Base-by-base conservation (phyloP, 1,140 invertebrate genomes). In the Neodiprion fabricii region DNA sequence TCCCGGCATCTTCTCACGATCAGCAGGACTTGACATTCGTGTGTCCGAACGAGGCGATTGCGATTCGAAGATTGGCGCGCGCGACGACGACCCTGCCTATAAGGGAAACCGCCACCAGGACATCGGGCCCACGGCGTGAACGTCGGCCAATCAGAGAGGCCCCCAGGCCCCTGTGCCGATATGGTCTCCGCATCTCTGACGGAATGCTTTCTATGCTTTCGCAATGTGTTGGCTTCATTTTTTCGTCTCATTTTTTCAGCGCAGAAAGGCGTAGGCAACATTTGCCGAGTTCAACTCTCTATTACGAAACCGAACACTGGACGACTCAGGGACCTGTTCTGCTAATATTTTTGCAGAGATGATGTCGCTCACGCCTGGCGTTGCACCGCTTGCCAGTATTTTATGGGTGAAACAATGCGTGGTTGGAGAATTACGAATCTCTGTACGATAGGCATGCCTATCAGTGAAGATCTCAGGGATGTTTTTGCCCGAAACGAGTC, bases 51-150 rank as follows among this genome's bases (percentile, higher is more conserved):
- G 53, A 61, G 11, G n/a, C 21, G 47, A 71, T 71, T 9, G 48
- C 48, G 21, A 71, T 71, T 48, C 21, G 21, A 75, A 73, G 77
- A 76, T 78, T 78, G 77, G 76, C 77, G 68, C 74, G 72, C 78
- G 76, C 70, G 75, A 71, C 72, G 48, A 48, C 67, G 70, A 67
- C 48, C 28, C 72, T 72, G 80, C 79, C 79, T 84, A 80, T 82
- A 83, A 82, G 81, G 75, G 76, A 69, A 73, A 66, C 67, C 53
- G 73, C 72, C 69, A 76, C 82, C 79, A 83, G 81, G 81, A 75
- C 73, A 72, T 72, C 48, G 69, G 68, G 74, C 70, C 50, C 73
- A 72, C 71, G 67, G 71, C n/a, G 72, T 48, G 21, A 40, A n/a
- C 14, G 49, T 75, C 72, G 71, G 76, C 81, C 79, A 82, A 83